Base-by-base conservation (phyloP, 30 jellyfish, hydroid and myxozoan genomes). In the Nemopilema nomurai region DNA sequence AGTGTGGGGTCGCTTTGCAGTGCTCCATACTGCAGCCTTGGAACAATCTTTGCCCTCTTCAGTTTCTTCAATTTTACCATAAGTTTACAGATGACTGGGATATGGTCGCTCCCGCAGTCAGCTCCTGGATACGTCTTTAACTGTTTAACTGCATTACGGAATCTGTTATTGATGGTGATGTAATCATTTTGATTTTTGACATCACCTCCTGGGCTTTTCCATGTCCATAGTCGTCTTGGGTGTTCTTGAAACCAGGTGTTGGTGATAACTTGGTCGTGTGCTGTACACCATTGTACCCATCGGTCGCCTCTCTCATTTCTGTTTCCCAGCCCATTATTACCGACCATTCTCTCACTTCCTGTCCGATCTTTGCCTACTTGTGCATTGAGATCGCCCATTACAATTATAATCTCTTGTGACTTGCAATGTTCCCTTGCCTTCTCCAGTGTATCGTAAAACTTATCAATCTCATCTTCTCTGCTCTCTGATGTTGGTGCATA, bases 401-500 rank as follows among this genome's bases (percentile, higher is more conserved):
- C 49, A 18, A 50, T 49, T 20, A 19, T 41, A 13, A 49, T 51
- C 20, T 75, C 75, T 28, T 75, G 71, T 49, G 85, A 75, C 49
- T 75, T 75, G 41, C 74, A 50, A 1, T 41, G 33, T 21, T 16
- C 18, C 24, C 51, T 49, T 1, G 73, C 76, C 51, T 75, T 16
- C 3, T 75, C 76, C 4, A 75, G 73, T 4, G 16, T 21, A 6
- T 75, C 85, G 49, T 75, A 75, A 50, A 33, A 75, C 18, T 41
- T 18, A 16, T 75, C 73, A 7, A 75, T 50, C 20, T 8, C 85
- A 19, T 52, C 88, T 7, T 78, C 88, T 4, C 18, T 18, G 57
- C 78, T 24, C 13, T 53, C 88, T 18, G 88, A 4, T n/a, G 88
- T 78, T 53, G 88, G 88, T 9, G 84, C 84, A 23, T 74, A 74